Percentiles rank a stretch among this genome's conserved stretches.
Conservation (phyloP, 2,888 invertebrate genomes). For the Myopa tessellatipennis region DNA sequence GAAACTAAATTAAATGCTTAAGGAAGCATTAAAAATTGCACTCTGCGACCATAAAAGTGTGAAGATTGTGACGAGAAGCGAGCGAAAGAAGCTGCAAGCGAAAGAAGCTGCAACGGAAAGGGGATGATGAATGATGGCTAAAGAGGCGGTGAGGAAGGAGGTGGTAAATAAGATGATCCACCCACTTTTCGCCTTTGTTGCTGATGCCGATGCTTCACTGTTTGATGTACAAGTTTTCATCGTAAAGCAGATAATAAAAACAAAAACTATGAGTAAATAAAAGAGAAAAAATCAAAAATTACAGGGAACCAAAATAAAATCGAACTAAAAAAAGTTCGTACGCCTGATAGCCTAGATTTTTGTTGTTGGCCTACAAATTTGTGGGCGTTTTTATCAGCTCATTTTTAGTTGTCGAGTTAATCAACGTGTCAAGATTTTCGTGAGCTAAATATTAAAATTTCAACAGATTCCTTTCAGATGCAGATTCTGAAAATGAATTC, state of each 20-base stretch:
- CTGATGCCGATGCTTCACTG: too few species aligned
- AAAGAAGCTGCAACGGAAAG: not conserved
- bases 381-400: conserved; percentile 24
- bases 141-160: not conserved
- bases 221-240: too few species aligned
- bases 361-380: not conserved
- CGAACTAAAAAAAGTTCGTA: too few species aligned
- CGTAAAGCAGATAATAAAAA: too few species aligned
- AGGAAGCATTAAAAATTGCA: conserved; percentile 15
- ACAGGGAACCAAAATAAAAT: not conserved
- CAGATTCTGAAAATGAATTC: too few species aligned
- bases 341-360: too few species aligned
- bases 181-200: too few species aligned
- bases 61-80: not conserved
- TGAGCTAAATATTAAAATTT: too few species aligned
- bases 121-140: not conserved
- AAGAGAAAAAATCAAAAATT: not conserved
- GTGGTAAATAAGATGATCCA: not conserved
- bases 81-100: not conserved
- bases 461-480: too few species aligned
- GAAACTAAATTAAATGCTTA: conserved; percentile 13
- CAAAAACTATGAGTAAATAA: not conserved
- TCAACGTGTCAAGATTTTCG: not conserved
- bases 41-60: not conserved
- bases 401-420: conserved; percentile 2